Evolutionary conservation across 2,888 invertebrate genomes (phyloP).

Genomic region (Drosophila crucigera): DNA sequence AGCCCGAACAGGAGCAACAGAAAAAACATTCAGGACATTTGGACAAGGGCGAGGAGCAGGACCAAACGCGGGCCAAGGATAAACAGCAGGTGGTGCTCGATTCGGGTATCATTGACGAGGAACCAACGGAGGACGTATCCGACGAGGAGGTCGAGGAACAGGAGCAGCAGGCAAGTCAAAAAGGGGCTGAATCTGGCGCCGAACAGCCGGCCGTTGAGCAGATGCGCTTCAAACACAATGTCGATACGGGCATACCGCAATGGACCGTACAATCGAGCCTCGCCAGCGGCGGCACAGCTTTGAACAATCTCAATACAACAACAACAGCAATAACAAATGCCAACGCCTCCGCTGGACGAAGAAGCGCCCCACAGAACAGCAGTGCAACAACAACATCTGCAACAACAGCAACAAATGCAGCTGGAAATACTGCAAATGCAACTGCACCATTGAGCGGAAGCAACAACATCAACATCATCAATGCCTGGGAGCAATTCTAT

Average conservation of each 20-base stretch:
- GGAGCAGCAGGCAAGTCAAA: conserved; percentile 21
- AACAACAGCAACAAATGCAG: conserved; percentile 37
- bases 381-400: conserved; percentile 20
- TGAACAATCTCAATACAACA: conserved; percentile 62
- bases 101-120: conserved; percentile 66
- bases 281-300: conserved; percentile 44
- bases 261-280: conserved; percentile 85
- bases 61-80: conserved; percentile 30
- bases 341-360: conserved; percentile 50
- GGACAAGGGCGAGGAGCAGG: conserved; percentile 22
- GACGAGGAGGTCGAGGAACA: conserved; percentile 27
- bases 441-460: conserved; percentile 51
- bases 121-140: conserved; percentile 32
- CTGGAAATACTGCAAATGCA: conserved; percentile 58
- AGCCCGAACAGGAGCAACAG: conserved; percentile 32
- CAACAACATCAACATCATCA: conserved; percentile 82
- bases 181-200: conserved; percentile 38
- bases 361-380: conserved; percentile 39
- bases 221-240: conserved; percentile 89
- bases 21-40: conserved; percentile 29
- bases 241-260: conserved; percentile 87
- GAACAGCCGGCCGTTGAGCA: conserved; percentile 55
- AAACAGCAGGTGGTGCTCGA: conserved; percentile 51
- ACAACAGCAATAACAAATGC: conserved; percentile 47
- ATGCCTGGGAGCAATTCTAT: conserved; percentile 88